These are phyloP conservation scores for Synanthedon formicaeformis DNA, from an alignment of 2,888 invertebrate genomes.

Conservation along the genomic window DNA sequence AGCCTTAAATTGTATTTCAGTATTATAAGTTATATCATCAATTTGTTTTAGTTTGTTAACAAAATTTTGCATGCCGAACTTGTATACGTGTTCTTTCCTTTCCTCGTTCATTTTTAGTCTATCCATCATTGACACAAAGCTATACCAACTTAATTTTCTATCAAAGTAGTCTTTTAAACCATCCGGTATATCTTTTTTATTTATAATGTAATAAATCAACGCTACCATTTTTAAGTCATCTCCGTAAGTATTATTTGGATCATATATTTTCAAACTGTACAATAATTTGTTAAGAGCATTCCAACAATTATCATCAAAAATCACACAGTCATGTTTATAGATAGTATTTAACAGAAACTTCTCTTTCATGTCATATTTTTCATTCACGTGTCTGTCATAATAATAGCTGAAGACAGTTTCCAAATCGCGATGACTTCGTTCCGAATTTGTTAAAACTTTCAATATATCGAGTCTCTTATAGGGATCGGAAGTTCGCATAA, in stretches of 20 bases:
- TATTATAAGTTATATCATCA: slow-evolving; percentile 11
- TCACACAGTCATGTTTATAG: slow-evolving; percentile 21
- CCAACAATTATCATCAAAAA: slow-evolving; percentile 35
- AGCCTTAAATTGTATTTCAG: slow-evolving; percentile 12
- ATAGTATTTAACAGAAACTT: slow-evolving; percentile 24
- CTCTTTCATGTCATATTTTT: slow-evolving; percentile 18
- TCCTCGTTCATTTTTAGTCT: slow-evolving; percentile 10
- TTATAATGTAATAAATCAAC: slow-evolving; percentile 27
- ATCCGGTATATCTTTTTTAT: slow-evolving; percentile 22
- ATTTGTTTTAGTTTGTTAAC: slow-evolving; percentile 15
- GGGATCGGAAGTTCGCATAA: slow-evolving; percentile 19
- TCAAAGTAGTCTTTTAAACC: slow-evolving; percentile 12
- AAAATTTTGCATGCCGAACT: slow-evolving; percentile 19
- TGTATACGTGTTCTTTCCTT: slow-evolving; percentile 14
- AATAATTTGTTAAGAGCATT: slow-evolving; percentile 29
- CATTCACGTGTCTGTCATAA: slow-evolving; percentile 35
- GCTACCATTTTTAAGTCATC: slow-evolving; percentile 18
- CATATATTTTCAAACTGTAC: slow-evolving; percentile 28
- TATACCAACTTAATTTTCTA: slow-evolving; percentile 5
- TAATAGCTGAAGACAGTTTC: slow-evolving; percentile 30
- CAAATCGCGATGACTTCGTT: slow-evolving; percentile 25
- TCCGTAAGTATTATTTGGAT: slow-evolving; percentile 7
- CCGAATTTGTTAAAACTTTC: slow-evolving; percentile 21
- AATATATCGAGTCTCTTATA: slow-evolving; percentile 22
- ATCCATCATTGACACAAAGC: slow-evolving; percentile 5